Evolutionary conservation across 2,113 vertebrate genomes (phyloP).

Genomic region (Aegotheles bennettii): DNA sequence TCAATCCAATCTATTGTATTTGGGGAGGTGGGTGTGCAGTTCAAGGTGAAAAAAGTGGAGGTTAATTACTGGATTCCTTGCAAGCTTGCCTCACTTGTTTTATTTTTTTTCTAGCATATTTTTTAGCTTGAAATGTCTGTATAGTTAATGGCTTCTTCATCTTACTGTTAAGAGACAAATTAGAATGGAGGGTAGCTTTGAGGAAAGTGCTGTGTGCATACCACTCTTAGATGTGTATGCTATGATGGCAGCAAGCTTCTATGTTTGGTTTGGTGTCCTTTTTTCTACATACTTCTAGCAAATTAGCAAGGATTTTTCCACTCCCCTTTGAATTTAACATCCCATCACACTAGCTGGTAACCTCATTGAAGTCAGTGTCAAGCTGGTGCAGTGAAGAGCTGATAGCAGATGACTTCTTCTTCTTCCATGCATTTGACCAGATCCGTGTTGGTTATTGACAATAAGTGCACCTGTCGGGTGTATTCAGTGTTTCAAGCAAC

Average conservation of each 20-base stretch:
- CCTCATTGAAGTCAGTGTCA: neutral
- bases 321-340: neutral
- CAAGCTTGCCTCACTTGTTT: neutral
- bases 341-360: neutral
- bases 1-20: fast-evolving
- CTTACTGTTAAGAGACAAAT: neutral
- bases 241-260: neutral
- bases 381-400: neutral
- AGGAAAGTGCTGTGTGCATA: neutral
- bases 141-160: neutral
- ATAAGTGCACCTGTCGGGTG: neutral
- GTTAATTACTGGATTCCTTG: neutral
- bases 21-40: neutral
- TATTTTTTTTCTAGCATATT: neutral
- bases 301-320: neutral
- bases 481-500: neutral
- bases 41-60: neutral
- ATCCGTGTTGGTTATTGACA: neutral
- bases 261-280: neutral
- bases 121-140: neutral
- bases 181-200: neutral
- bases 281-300: neutral
- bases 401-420: neutral
- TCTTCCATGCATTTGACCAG: neutral
- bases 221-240: neutral